Conservation (phyloP, 2,113 vertebrate species). For the Rissa tridactyla region DNA sequence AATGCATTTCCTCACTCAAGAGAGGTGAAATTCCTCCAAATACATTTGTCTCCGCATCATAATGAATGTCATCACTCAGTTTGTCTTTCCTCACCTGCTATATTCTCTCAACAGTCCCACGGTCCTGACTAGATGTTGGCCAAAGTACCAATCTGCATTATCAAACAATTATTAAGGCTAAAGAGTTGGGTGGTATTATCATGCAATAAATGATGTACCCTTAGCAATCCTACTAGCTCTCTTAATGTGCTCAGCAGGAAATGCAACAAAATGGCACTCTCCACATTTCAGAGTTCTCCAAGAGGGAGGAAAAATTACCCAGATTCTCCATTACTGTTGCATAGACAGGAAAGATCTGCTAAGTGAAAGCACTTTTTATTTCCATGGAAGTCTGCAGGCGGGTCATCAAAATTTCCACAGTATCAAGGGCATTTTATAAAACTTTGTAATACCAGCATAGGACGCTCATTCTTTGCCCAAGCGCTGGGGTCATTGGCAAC, state of each 20-base stretch:
- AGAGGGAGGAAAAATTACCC: neutral
- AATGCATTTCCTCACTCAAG: neutral
- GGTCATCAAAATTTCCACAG: neutral
- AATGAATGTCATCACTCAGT: neutral
- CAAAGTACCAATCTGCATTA: neutral
- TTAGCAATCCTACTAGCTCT: neutral
- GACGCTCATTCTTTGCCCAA: neutral
- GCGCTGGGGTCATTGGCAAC: neutral
- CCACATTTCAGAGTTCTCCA: neutral
- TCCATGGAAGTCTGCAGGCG: neutral
- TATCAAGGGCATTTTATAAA: neutral
- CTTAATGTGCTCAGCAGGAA: neutral
- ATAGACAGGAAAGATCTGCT: neutral
- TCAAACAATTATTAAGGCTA: neutral
- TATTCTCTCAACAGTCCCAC: neutral
- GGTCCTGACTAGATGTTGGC: neutral
- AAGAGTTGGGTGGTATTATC: neutral
- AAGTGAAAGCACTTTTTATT: neutral
- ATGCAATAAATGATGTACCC: neutral
- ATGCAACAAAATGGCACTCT: neutral
- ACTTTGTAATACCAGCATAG: neutral
- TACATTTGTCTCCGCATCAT: neutral
- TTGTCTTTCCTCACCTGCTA: neutral
- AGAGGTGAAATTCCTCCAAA: slow-evolving; percentile 16
- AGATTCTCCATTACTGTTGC: neutral